Conservation (phyloP, 2,113 vertebrate species). For the Emydocephalus ijimae region DNA sequence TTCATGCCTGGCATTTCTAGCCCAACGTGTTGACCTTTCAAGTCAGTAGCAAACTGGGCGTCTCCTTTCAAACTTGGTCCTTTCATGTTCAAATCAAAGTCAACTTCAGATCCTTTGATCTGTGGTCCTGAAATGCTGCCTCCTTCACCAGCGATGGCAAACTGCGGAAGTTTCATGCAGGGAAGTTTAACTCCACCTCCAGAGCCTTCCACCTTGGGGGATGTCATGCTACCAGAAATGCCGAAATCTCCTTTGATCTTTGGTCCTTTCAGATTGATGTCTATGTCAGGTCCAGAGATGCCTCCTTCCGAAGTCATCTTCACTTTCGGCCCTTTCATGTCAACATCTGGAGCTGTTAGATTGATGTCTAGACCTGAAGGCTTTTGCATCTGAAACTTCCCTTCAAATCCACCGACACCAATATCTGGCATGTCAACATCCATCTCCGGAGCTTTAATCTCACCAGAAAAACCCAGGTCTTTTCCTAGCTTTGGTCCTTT, state of each 20-base stretch:
- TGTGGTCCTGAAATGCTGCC: constrained; percentile 45
- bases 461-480: constrained; percentile 38
- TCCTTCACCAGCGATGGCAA: constrained; percentile 47
- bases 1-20: background rate
- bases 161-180: constrained; percentile 66
- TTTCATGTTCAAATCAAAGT: constrained; percentile 48
- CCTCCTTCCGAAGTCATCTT: constrained; percentile 45
- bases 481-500: constrained; percentile 71
- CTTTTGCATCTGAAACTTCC: constrained; percentile 54
- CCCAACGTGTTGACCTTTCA: background rate
- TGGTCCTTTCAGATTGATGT: constrained; percentile 69
- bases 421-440: constrained; percentile 28
- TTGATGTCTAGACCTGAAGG: background rate
- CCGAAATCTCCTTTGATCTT: constrained; percentile 63
- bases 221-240: constrained; percentile 43
- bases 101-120: background rate
- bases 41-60: rapidly evolving
- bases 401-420: constrained; percentile 43
- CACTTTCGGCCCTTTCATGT: constrained; percentile 40
- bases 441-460: constrained; percentile 14
- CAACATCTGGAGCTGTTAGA: background rate
- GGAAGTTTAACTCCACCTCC: constrained; percentile 66
- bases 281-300: constrained; percentile 22
- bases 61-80: constrained; percentile 49
- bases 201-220: constrained; percentile 53